phyloP scores from a whole-genome alignment of 2,888 invertebrate species.

The Bugulina stolonifera region DNA sequence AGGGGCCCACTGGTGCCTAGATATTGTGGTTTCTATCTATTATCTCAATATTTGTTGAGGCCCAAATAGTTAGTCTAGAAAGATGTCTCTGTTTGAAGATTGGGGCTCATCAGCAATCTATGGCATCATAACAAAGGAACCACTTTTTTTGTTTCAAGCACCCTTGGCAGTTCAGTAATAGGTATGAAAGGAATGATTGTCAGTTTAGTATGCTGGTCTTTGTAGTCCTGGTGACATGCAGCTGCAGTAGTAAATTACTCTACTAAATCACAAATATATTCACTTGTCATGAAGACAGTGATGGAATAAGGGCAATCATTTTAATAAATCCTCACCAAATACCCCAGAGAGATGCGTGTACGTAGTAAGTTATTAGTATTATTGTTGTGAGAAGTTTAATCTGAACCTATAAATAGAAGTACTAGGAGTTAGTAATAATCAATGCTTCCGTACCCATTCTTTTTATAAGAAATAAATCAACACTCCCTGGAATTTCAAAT shows the following conservation, averaged over 20 bases:
- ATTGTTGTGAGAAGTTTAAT: no score
- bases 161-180: slow-evolving; percentile 9
- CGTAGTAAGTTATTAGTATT: no score
- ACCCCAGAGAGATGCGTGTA: no score
- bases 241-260: neutral
- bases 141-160: neutral
- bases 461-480: neutral
- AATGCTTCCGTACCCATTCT: neutral
- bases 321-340: no score
- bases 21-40: slow-evolving; percentile 19
- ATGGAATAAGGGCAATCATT: no score
- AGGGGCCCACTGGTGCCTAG: slow-evolving; percentile 1
- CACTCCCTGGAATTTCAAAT: neutral
- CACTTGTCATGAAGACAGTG: no score
- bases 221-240: neutral
- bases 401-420: no score
- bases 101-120: neutral
- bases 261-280: no score
- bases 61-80: neutral
- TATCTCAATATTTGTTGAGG: neutral
- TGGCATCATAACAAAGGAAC: slow-evolving; percentile 1
- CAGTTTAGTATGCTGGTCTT: neutral
- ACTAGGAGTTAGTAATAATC: neutral
- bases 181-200: neutral
- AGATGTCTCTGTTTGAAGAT: neutral